These are phyloP conservation scores for Esox masquinongy DNA, from an alignment of 2,797 vertebrate species.

Conservation along the genomic window DNA sequence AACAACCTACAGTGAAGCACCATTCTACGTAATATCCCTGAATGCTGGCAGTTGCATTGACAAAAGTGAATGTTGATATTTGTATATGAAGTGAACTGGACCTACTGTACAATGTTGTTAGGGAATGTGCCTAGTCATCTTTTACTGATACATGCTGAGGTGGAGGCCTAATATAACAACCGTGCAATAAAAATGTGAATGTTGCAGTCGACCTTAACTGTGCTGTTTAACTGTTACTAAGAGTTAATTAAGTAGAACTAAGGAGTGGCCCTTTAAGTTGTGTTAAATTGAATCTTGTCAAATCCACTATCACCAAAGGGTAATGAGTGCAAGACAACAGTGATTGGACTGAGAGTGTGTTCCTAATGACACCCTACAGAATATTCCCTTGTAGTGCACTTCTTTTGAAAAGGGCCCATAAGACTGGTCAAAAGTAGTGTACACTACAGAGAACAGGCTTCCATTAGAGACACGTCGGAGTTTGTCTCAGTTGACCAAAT, in stretches of 20 bases:
- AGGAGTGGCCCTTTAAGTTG: not conserved
- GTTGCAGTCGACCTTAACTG: slow-evolving; percentile 39
- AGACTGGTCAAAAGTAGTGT: not conserved
- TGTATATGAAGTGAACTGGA: slow-evolving; percentile 30
- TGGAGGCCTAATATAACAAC: slow-evolving; percentile 35
- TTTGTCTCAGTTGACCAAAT: not conserved
- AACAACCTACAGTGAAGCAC: slow-evolving; percentile 12
- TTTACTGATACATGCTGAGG: slow-evolving; percentile 15
- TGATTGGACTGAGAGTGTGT: not conserved
- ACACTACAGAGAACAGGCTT: not conserved
- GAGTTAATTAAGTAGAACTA: not conserved
- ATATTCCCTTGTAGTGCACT: not conserved
- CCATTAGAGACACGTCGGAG: not conserved
- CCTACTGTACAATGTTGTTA: slow-evolving; percentile 20
- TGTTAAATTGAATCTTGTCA: not conserved
- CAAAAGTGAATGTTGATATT: slow-evolving; percentile 44
- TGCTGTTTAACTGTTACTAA: slow-evolving; percentile 4
- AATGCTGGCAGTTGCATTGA: slow-evolving; percentile 45
- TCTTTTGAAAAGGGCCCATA: not conserved
- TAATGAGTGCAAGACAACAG: not conserved
- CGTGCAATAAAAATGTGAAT: slow-evolving; percentile 61
- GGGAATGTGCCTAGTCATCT: slow-evolving; percentile 30
- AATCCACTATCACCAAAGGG: not conserved
- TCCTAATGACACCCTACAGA: not conserved
- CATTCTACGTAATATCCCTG: slow-evolving; percentile 23